phyloP scores from a whole-genome alignment of 2,888 invertebrate genomes.

The Catocala sponsa region DNA sequence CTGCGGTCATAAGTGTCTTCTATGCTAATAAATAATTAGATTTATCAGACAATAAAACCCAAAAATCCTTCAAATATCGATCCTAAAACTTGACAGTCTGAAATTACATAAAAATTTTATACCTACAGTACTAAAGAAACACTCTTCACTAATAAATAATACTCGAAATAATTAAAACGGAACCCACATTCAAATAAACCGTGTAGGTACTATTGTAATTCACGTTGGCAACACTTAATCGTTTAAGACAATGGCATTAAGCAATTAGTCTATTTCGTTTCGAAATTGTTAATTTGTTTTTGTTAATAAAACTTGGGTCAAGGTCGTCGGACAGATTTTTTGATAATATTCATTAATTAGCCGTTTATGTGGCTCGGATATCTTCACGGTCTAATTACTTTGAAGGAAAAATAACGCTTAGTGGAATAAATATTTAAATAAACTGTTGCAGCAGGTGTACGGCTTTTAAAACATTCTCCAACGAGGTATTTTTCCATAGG shows the following conservation, averaged over 20 bases:
- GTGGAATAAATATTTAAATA: too few relatives aligned
- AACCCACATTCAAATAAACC: conserved; percentile 32
- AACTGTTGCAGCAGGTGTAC: too few relatives aligned
- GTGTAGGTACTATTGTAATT: conserved; percentile 41
- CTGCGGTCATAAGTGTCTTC: too few relatives aligned
- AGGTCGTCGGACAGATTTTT: conserved; percentile 37
- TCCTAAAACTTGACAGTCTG: too few relatives aligned
- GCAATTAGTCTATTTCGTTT: conserved; percentile 58
- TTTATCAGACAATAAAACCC: too few relatives aligned
- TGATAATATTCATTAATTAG: conserved; percentile 21
- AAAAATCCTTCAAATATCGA: too few relatives aligned
- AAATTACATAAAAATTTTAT: too few relatives aligned
- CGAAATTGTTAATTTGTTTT: conserved; percentile 55
- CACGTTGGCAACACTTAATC: conserved; percentile 50
- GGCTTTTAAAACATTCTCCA: too few relatives aligned
- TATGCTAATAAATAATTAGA: too few relatives aligned
- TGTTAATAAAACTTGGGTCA: conserved; percentile 47
- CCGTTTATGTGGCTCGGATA: conserved; percentile 3
- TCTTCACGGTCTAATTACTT: conserved; percentile 17
- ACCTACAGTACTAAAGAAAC: too few relatives aligned
- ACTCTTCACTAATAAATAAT: too few relatives aligned
- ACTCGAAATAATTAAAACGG: conserved; percentile 11
- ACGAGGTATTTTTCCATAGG: too few relatives aligned
- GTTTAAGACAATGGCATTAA: conserved; percentile 54
- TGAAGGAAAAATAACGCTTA: background rate